A percentile compares a stretch with the other conserved stretches of the same genome.
phyloP scores from a whole-genome alignment of 2,888 invertebrate genomes.

The Schizaphis graminum region DNA sequence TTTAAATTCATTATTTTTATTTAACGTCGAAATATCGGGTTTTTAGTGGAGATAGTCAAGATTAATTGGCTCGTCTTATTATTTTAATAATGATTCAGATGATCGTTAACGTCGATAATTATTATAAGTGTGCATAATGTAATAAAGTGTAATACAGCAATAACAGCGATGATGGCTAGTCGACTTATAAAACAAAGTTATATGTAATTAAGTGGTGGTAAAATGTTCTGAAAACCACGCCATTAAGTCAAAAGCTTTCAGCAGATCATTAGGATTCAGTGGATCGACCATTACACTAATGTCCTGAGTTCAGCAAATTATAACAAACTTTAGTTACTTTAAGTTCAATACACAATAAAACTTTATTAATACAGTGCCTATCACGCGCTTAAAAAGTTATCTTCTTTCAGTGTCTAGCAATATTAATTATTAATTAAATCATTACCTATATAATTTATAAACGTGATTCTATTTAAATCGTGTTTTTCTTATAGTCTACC shows the following conservation, averaged over 20 bases:
- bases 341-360: not conserved
- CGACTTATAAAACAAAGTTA: not conserved
- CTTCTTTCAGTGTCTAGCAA: not conserved
- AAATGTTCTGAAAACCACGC: not conserved
- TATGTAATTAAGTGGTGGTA: not conserved
- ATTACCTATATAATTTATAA: not conserved
- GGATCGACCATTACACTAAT: constrained; percentile 5
- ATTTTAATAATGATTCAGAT: not conserved
- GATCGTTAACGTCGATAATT: not conserved
- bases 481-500: not conserved
- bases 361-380: not conserved
- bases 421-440: constrained; percentile 2
- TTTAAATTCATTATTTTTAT: too few species aligned
- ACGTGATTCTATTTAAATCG: not conserved
- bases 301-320: not conserved
- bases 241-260: constrained; percentile 12
- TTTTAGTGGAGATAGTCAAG: not conserved
- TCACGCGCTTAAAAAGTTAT: not conserved
- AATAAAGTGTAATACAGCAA: not conserved
- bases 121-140: not conserved
- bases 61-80: not conserved
- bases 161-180: constrained; percentile 8
- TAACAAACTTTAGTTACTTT: constrained; percentile 4
- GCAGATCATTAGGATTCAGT: constrained; percentile 2
- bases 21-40: too few species aligned